Evolutionary conservation across 2,888 invertebrate genomes (phyloP).

Genomic region (Hedychridium roseum): DNA sequence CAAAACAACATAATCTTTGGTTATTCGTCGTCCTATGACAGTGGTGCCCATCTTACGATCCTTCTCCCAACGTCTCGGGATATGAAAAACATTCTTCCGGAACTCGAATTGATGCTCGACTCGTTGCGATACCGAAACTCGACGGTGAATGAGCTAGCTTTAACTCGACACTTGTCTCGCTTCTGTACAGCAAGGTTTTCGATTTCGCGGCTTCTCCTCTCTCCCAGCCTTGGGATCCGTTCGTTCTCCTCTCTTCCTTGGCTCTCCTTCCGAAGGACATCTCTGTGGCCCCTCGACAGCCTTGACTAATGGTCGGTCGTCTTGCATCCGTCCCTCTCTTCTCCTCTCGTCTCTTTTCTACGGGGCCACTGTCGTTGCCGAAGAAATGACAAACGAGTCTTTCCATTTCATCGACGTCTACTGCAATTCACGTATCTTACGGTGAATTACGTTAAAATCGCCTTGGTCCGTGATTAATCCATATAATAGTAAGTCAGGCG

Average conservation of each 20-base stretch:
- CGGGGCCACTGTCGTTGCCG: constrained; percentile 6
- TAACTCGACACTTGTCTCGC: too few relatives aligned
- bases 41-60: too few relatives aligned
- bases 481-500: constrained; percentile 4
- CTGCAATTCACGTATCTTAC: background rate
- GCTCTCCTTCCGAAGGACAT: constrained; percentile 30
- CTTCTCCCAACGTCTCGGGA: too few relatives aligned
- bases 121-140: too few relatives aligned
- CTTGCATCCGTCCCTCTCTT: constrained; percentile 48
- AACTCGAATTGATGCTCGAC: too few relatives aligned
- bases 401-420: background rate
- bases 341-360: constrained; percentile 23
- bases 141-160: too few relatives aligned
- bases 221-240: constrained; percentile 19
- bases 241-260: constrained; percentile 14
- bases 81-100: too few relatives aligned
- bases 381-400: constrained; percentile 10
- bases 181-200: constrained; percentile 12
- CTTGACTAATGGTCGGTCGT: constrained; percentile 53
- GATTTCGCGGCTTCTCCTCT: constrained; percentile 19
- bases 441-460: constrained; percentile 10
- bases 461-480: constrained; percentile 7
- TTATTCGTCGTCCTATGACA: too few relatives aligned
- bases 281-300: constrained; percentile 34
- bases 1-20: too few relatives aligned